Base-by-base conservation (phyloP, 2,797 vertebrate genomes). In the Chloroceryle inda region DNA sequence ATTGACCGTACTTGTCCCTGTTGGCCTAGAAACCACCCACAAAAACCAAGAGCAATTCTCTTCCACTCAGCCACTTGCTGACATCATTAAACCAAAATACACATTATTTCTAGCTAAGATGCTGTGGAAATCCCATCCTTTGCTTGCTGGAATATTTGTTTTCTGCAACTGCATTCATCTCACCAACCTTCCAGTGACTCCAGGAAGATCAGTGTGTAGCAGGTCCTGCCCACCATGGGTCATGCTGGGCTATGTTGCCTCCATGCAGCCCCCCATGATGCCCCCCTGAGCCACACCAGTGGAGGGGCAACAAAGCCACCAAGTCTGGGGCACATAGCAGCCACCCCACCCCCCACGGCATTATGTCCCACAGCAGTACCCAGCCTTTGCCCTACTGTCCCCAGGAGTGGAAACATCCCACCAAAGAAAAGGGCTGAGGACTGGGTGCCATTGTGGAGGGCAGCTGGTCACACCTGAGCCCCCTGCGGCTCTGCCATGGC, bases 271-370 rank as follows among this genome's bases (percentile, higher is more conserved):
- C 33, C 10, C 12, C 33, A 13, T 1, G 8, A 56, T 35, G 37
- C 18, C 17, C 33, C 37, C 19, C 8, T 47, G 38, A n/a, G 9
- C 22, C 0, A 0, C 10, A 11, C 10, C 6, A 23, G 33, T 10
- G 6, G 21, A 38, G 5, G 20, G 58, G 44, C 45, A 78, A 58
- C 27, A 66, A 74, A 59, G 49, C 52, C 42, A 44, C 11, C 1
- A 3, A 53, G 61, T 15, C 45, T 5, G 5, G 40, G 56, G 38
- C n/a, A 56, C 42, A n/a, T 35, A 35, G 35, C 35, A 35, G 35
- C 35, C 35, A 35, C 49, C 1, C 0, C 49, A 40, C 1, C 0
- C 11, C 50, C 45, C 3, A 0, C 2, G 27, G 33, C 49, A 62
- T n/a, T 33, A 14, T 1, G 26, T 85, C 85, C 75, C 15, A 5